These are phyloP conservation scores for Thyatira batis DNA, from an alignment of 2,888 invertebrate genomes.

Conservation along the genomic window DNA sequence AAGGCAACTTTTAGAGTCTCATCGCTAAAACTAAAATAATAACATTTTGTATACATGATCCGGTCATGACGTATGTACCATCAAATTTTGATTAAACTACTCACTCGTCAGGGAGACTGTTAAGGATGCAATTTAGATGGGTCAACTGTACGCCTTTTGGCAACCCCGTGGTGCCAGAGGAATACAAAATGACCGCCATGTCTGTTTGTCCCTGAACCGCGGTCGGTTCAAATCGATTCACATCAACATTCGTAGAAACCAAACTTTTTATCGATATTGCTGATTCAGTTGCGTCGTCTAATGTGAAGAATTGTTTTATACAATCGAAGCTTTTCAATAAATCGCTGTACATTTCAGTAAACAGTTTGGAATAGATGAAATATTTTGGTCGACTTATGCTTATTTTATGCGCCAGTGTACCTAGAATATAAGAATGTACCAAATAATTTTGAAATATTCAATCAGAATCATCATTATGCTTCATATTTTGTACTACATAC, in stretches of 20 bases:
- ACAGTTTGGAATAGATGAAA: slow-evolving; percentile 83
- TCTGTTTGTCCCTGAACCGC: slow-evolving; percentile 67
- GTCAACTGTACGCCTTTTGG: slow-evolving; percentile 86
- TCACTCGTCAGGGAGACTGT: slow-evolving; percentile 56
- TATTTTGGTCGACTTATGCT: slow-evolving; percentile 85
- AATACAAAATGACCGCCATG: slow-evolving; percentile 79
- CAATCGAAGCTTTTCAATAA: slow-evolving; percentile 45
- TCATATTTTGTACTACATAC: slow-evolving; percentile 26
- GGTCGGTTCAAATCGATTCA: slow-evolving; percentile 61
- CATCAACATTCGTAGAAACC: slow-evolving; percentile 38
- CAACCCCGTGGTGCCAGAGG: slow-evolving; percentile 87
- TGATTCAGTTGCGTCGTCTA: slow-evolving; percentile 41
- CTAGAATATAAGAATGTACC: slow-evolving; percentile 56
- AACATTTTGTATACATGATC: not conserved
- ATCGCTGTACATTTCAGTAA: slow-evolving; percentile 64
- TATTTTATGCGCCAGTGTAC: slow-evolving; percentile 84
- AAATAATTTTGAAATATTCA: slow-evolving; percentile 1
- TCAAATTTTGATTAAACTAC: not conserved
- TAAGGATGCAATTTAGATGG: slow-evolving; percentile 79
- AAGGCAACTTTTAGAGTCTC: slow-evolving; percentile 47
- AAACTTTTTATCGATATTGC: slow-evolving; percentile 42
- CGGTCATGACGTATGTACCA: not conserved
- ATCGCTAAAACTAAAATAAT: slow-evolving; percentile 48
- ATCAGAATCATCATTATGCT: slow-evolving; percentile 4
- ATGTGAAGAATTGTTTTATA: slow-evolving; percentile 46